Evolutionary conservation across 2,888 invertebrate genomes (phyloP).

Genomic region (Acronicta leporina): DNA sequence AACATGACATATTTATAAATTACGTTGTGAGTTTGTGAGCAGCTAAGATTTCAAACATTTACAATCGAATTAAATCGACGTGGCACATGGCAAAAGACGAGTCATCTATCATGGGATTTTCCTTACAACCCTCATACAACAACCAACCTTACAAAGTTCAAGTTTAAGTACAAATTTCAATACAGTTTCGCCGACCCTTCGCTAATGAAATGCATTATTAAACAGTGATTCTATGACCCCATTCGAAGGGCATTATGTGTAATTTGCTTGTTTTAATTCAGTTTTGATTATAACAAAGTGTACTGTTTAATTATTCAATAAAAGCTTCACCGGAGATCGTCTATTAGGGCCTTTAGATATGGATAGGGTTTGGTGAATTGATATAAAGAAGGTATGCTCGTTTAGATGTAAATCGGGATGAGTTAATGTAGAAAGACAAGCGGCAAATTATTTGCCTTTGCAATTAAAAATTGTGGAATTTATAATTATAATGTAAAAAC

Average conservation of each 20-base stretch:
- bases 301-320: constrained; percentile 81
- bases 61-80: constrained; percentile 71
- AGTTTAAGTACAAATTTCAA: constrained; percentile 48
- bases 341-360: constrained; percentile 11
- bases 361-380: neutral
- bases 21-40: constrained; percentile 47
- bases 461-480: neutral
- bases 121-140: constrained; percentile 14
- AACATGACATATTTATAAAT: constrained; percentile 53
- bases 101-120: constrained; percentile 75
- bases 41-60: constrained; percentile 67
- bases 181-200: constrained; percentile 50
- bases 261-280: constrained; percentile 87
- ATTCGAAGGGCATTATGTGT: constrained; percentile 81
- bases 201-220: constrained; percentile 81
- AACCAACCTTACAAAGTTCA: constrained; percentile 1
- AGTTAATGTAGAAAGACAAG: neutral
- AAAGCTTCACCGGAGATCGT: constrained; percentile 36
- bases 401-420: constrained; percentile 6
- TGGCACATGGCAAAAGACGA: constrained; percentile 74
- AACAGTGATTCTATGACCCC: constrained; percentile 82
- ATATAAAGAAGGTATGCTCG: neutral
- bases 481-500: no score
- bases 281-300: constrained; percentile 86
- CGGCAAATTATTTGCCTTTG: neutral